phyloP scores from a whole-genome alignment of 1,140 invertebrate species.

The Zaprionus tsacasi region DNA sequence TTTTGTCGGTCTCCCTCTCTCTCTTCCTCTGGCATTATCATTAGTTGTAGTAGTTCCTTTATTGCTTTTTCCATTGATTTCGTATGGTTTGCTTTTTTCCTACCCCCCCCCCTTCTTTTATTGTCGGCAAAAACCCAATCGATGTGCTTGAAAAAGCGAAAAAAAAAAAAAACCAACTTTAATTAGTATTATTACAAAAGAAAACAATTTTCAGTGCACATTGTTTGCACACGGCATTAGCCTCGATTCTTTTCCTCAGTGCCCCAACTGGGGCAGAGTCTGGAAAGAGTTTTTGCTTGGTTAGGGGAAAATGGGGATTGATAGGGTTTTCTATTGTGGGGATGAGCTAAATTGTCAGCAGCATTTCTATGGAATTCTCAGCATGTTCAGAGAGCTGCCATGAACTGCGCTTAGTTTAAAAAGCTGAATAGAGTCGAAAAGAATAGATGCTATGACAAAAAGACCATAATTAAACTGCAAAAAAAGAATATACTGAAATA shows the following conservation, averaged over 20 bases:
- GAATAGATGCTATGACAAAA: neutral
- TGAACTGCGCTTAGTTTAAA: neutral
- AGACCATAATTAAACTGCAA: neutral
- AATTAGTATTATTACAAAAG: slow-evolving; percentile 78
- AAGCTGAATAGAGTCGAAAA: neutral
- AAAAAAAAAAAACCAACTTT: slow-evolving; percentile 53
- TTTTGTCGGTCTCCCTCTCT: slow-evolving; percentile 14
- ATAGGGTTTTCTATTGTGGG: slow-evolving; percentile 20
- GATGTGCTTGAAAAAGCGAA: slow-evolving; percentile 29
- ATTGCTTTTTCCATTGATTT: slow-evolving; percentile 59
- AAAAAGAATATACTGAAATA: too few species aligned
- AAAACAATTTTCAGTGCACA: slow-evolving; percentile 70
- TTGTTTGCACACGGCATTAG: slow-evolving; percentile 64
- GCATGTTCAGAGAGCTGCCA: neutral
- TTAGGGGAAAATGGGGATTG: neutral
- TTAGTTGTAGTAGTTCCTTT: slow-evolving; percentile 52
- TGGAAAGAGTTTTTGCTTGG: neutral
- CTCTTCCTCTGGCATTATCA: slow-evolving; percentile 34
- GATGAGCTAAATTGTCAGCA: slow-evolving; percentile 13
- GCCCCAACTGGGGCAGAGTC: slow-evolving; percentile 16
- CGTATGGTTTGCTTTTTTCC: slow-evolving; percentile 38
- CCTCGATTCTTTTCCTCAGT: slow-evolving; percentile 51
- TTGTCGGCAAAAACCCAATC: slow-evolving; percentile 31
- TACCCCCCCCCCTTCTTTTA: slow-evolving; percentile 18
- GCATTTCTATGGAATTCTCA: slow-evolving; percentile 1